phyloP scores from a whole-genome alignment of 2,888 invertebrate genomes.

The Allophyes oxyacanthae region DNA sequence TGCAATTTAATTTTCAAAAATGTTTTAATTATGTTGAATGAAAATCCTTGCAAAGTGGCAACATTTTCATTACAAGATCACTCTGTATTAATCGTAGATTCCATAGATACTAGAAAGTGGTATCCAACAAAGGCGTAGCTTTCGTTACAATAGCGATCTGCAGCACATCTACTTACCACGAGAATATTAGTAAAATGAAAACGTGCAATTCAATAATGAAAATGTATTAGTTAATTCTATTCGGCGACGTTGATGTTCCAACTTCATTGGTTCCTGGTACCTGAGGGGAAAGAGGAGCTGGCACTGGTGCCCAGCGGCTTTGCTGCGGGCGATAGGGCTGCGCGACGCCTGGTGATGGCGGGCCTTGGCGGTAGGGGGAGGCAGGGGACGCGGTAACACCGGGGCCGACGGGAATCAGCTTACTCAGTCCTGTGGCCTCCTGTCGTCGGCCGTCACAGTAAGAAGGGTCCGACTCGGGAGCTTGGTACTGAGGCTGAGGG shows the following conservation, averaged over 20 bases:
- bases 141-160: constrained; percentile 54
- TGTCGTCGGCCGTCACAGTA: constrained; percentile 80
- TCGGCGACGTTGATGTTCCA: constrained; percentile 60
- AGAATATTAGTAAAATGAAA: constrained; percentile 44
- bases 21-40: constrained; percentile 2
- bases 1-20: constrained; percentile 28
- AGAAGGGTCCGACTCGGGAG: constrained; percentile 69
- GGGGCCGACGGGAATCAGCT: constrained; percentile 83
- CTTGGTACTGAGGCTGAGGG: constrained; percentile 67
- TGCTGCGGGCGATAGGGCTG: constrained; percentile 80
- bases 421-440: constrained; percentile 81
- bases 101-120: constrained; percentile 20
- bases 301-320: constrained; percentile 86
- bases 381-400: constrained; percentile 66
- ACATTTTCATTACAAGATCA: constrained; percentile 28
- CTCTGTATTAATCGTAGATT: constrained; percentile 29
- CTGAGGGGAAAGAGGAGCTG: constrained; percentile 85
- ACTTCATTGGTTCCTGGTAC: constrained; percentile 68
- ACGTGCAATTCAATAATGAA: constrained; percentile 63
- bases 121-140: constrained; percentile 43
- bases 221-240: constrained; percentile 52
- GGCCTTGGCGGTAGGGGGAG: constrained; percentile 74
- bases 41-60: constrained; percentile 19
- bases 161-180: constrained; percentile 36
- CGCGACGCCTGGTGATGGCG: constrained; percentile 75